Conservation (phyloP, 1,140 invertebrate species). For the Schlechtendalia chinensis region DNA sequence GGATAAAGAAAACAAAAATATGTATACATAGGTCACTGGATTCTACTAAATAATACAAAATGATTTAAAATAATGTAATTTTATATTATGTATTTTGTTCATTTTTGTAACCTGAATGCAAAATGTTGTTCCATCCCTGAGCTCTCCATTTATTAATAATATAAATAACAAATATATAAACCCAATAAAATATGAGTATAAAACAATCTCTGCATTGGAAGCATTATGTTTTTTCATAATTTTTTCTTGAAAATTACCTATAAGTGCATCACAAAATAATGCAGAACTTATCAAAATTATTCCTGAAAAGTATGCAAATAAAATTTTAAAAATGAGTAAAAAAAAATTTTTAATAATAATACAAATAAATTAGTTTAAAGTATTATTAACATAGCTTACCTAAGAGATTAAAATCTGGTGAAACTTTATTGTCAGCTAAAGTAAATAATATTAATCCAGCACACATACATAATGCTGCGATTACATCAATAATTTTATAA, state of each 20-base stretch:
- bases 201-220: conserved; percentile 85
- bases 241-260: conserved; percentile 96
- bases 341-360: not conserved
- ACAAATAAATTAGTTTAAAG: not conserved
- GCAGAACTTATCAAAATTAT: conserved; percentile 84
- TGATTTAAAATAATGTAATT: not conserved
- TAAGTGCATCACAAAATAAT: conserved; percentile 86
- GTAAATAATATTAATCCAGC: conserved; percentile 89
- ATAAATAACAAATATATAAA: conserved; percentile 80
- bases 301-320: conserved; percentile 58
- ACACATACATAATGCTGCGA: conserved; percentile 84
- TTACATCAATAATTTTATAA: conserved; percentile 79
- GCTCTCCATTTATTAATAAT: conserved; percentile 70
- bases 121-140: conserved; percentile 73
- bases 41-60: conserved; percentile 60
- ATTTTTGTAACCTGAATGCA: conserved; percentile 58
- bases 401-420: conserved; percentile 79
- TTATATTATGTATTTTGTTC: not conserved
- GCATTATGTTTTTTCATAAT: conserved; percentile 81
- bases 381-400: conserved; percentile 56
- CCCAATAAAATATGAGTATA: conserved; percentile 89
- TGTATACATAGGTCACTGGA: conserved; percentile 81
- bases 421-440: conserved; percentile 84
- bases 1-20: conserved; percentile 79
- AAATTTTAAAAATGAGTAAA: too few species aligned